Evolutionary conservation across 2,113 vertebrate genomes (phyloP), one percentile per base, ranked within the genome.

Genomic region (Cavia aperea): DNA sequence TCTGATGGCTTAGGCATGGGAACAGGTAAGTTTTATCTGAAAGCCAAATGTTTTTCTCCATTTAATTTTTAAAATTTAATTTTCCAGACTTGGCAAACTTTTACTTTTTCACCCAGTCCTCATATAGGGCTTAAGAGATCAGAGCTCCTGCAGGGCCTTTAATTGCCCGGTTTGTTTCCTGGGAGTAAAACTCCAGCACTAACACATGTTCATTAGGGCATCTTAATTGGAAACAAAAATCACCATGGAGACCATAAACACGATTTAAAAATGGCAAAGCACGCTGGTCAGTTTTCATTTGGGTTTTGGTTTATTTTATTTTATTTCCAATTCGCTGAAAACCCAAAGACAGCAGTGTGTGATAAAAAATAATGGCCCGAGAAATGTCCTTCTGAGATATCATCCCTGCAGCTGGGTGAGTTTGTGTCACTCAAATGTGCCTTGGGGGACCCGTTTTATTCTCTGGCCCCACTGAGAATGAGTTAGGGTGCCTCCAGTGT

Each of bases 221-320:
- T 96, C 95, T 97, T 96, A 97, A 96, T 96, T 97, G 95, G 86
- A 92, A 91, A 94, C 95, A 95, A 93, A 79, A 93, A 88, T 93
- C 81, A 81, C 31, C 96, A 97, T 97, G 95, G 58, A 89, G 83
- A 96, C 49, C 0, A 49, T 86, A 95, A 96, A 96, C 43, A 72
- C 78, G 96, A 78, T 97, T 96, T 95, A 95, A 91, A 81, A 96
- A 96, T 46, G 89, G 49, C 85, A 63, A 96, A 96, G 94, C 94
- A 88, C 26, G 49, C 72, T 62, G 85, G 93, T 96, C 95, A 95
- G 89, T 97, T 97, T 97, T 96, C 97, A 97, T 97, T 86, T 96
- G 93, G 94, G 84, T 82, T 94, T 93, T 94, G 81, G 96, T 97
- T 95, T 94, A 83, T 93, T 96, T 96, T 86, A 66, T 95, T 95